phyloP scores from a whole-genome alignment of 2,113 vertebrate species.

The Mesocricetus auratus region DNA sequence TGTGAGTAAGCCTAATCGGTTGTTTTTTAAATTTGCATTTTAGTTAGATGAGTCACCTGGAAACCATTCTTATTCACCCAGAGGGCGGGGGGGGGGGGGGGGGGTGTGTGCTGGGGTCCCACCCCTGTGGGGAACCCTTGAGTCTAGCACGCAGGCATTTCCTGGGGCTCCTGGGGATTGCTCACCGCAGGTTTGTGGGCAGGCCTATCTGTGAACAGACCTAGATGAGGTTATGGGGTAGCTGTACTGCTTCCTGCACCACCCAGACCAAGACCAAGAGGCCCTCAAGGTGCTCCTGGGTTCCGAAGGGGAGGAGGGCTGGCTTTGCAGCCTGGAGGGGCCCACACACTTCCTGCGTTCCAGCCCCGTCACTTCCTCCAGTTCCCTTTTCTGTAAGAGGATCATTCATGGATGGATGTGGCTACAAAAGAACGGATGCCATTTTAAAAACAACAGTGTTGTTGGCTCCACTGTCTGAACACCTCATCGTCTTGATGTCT shows the following conservation, averaged over 20 bases:
- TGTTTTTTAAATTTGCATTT: conserved; percentile 74
- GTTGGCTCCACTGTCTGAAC: background rate
- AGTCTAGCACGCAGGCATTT: background rate
- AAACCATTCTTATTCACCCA: conserved; percentile 72
- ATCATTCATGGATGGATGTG: background rate
- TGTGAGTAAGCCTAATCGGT: conserved; percentile 35
- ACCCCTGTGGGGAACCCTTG: conserved; percentile 51
- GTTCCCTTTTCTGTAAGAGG: background rate
- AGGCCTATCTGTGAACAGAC: background rate
- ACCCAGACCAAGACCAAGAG: background rate
- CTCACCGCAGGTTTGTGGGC: conserved; percentile 38
- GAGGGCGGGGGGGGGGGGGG: background rate
- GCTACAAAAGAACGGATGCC: background rate
- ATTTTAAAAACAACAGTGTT: conserved; percentile 3
- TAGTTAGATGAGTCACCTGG: conserved; percentile 84
- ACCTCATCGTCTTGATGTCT: background rate
- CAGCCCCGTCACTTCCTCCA: background rate
- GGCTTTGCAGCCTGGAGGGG: background rate
- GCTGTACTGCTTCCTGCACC: background rate
- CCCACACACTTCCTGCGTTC: background rate
- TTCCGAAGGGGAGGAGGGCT: background rate
- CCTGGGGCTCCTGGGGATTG: background rate
- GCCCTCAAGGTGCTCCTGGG: background rate
- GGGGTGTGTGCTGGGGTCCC: background rate
- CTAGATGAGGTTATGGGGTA: background rate